These are phyloP conservation scores for Polypterus senegalus DNA, from an alignment of 2,113 vertebrate species.

Conservation along the genomic window DNA sequence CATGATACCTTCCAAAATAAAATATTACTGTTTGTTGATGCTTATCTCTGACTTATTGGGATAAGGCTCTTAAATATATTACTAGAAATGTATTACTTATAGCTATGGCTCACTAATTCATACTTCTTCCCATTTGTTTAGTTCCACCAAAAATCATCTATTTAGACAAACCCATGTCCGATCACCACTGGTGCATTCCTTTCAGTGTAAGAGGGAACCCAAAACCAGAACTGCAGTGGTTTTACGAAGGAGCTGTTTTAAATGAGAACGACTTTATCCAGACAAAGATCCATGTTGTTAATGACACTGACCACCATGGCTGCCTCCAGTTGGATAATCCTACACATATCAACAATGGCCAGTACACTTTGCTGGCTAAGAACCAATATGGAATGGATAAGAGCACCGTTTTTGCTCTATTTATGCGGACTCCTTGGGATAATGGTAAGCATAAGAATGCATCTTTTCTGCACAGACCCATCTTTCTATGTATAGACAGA, in stretches of 20 bases:
- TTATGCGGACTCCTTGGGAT: slow-evolving; percentile 73
- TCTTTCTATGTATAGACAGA: not conserved
- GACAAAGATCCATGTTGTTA: slow-evolving; percentile 77
- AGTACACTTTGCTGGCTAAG: slow-evolving; percentile 69
- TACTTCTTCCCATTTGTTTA: slow-evolving; percentile 45
- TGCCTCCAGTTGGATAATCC: slow-evolving; percentile 90
- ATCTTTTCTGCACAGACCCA: not conserved
- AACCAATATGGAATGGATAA: slow-evolving; percentile 68
- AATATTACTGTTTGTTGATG: no score
- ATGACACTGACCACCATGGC: slow-evolving; percentile 85
- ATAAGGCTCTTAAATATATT: no score
- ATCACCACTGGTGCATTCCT: slow-evolving; percentile 97
- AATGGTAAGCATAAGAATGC: slow-evolving; percentile 49
- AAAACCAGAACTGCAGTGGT: slow-evolving; percentile 67
- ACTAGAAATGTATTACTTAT: not conserved
- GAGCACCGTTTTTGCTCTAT: slow-evolving; percentile 70
- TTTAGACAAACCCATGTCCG: slow-evolving; percentile 72
- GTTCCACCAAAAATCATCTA: slow-evolving; percentile 85
- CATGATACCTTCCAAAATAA: no score
- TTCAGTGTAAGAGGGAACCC: slow-evolving; percentile 92
- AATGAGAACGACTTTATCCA: slow-evolving; percentile 71
- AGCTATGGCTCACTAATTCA: not conserved
- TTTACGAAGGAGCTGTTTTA: slow-evolving; percentile 53
- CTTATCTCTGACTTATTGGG: no score
- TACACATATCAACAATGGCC: slow-evolving; percentile 88